A percentile compares a stretch with the other conserved stretches of the same genome.
phyloP scores from a whole-genome alignment of 2,113 vertebrate genomes.

The Coptodon rendalli region DNA sequence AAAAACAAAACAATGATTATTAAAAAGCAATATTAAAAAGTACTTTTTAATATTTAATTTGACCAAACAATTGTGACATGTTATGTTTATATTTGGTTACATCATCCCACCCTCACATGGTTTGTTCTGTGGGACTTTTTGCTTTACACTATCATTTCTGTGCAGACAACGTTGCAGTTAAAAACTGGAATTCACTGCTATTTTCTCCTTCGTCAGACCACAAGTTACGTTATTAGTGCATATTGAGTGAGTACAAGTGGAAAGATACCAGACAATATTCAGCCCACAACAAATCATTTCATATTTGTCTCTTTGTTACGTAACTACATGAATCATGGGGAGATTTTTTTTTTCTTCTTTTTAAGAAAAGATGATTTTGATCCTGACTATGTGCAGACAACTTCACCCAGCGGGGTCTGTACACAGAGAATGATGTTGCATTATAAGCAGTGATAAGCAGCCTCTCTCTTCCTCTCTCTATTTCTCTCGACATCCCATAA shows the following conservation, averaged over 20 bases:
- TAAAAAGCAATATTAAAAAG: background rate
- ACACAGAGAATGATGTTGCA: slow-evolving; percentile 61
- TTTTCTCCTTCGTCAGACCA: background rate
- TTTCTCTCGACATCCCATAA: slow-evolving; percentile 66
- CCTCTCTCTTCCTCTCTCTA: slow-evolving; percentile 35
- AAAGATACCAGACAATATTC: slow-evolving; percentile 65
- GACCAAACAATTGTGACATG: background rate
- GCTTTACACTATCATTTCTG: background rate
- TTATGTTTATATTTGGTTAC: background rate
- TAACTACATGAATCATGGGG: slow-evolving; percentile 61
- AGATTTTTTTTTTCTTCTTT: background rate
- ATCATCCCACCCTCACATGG: background rate
- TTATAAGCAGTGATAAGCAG: slow-evolving; percentile 61
- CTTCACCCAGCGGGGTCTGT: slow-evolving; percentile 56
- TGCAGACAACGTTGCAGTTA: background rate
- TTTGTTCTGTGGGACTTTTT: background rate
- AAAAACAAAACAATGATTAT: background rate
- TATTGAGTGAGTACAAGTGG: slow-evolving; percentile 55
- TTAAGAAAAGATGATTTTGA: slow-evolving; percentile 43
- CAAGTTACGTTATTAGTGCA: slow-evolving; percentile 31
- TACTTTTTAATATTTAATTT: background rate
- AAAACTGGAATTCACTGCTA: background rate
- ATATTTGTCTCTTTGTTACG: slow-evolving; percentile 62
- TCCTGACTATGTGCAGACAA: slow-evolving; percentile 53
- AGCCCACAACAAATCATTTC: slow-evolving; percentile 63